Percentiles rank a stretch among this genome's conserved stretches.
phyloP scores from a whole-genome alignment of 2,888 invertebrate genomes.

The Athalia circularis region DNA sequence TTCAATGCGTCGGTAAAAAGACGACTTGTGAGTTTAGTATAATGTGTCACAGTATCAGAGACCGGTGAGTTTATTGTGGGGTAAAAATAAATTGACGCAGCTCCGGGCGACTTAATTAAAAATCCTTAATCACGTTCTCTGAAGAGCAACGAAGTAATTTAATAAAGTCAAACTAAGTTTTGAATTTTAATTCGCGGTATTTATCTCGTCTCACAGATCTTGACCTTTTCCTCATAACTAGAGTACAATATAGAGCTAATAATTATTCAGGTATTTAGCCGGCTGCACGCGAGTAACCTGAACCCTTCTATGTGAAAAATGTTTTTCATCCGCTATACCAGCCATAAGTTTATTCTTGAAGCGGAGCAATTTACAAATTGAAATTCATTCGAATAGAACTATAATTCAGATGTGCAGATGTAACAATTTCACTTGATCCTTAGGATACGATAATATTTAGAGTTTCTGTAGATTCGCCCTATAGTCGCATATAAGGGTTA shows the following conservation, averaged over 20 bases:
- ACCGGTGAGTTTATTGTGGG: background rate
- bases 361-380: background rate
- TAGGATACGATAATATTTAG: too few species aligned
- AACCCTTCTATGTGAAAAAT: too few species aligned
- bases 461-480: too few species aligned
- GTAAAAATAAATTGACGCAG: background rate
- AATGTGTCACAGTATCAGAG: too few species aligned
- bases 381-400: too few species aligned
- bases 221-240: background rate
- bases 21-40: background rate
- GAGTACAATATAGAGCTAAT: too few species aligned
- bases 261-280: background rate
- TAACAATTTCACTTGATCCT: too few species aligned
- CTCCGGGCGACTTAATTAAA: slow-evolving; percentile 14
- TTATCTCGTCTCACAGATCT: background rate
- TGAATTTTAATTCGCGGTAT: background rate
- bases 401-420: too few species aligned
- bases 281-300: too few species aligned
- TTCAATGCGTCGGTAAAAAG: background rate
- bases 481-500: too few species aligned
- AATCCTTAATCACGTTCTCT: slow-evolving; percentile 19
- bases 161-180: slow-evolving; percentile 15
- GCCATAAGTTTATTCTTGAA: too few species aligned
- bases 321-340: too few species aligned
- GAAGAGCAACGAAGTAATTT: slow-evolving; percentile 13